Conservation (phyloP, 2,113 vertebrate genomes). For the Aplodontia rufa region DNA sequence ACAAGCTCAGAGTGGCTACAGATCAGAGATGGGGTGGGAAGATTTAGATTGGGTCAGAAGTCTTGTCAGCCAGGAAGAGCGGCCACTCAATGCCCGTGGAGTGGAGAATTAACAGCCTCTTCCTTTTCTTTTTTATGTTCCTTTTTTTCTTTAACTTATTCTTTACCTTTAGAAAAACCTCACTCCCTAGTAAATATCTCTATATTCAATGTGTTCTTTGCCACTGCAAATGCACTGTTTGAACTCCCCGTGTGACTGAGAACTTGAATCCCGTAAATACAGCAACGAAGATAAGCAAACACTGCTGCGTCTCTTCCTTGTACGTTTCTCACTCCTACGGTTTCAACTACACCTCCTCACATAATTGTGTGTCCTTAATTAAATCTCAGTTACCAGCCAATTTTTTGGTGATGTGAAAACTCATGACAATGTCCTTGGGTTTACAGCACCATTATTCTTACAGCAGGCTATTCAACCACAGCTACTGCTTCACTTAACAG, state of each 20-base stretch:
- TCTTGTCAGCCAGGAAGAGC: neutral
- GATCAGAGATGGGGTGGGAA: neutral
- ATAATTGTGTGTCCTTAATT: constrained; percentile 51
- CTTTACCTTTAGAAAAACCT: neutral
- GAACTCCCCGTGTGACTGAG: neutral
- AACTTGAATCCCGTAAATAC: neutral
- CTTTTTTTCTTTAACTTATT: constrained; percentile 27
- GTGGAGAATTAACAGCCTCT: neutral
- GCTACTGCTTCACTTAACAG: constrained; percentile 12
- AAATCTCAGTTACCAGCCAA: constrained; percentile 50
- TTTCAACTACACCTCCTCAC: constrained; percentile 28
- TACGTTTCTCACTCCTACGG: neutral
- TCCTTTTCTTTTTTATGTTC: neutral
- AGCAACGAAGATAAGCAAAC: neutral
- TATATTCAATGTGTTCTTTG: neutral
- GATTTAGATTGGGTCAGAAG: neutral
- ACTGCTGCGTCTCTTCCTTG: neutral
- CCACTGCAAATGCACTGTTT: neutral
- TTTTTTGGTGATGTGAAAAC: constrained; percentile 57
- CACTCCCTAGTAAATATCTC: neutral
- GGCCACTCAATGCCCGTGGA: neutral
- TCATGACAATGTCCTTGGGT: constrained; percentile 31
- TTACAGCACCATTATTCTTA: constrained; percentile 19
- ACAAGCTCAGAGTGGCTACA: neutral
- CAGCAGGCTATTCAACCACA: neutral